A percentile compares a stretch with the other conserved stretches of the same genome.
phyloP scores from a whole-genome alignment of 2,113 vertebrate genomes.

The Takifugu flavidus region DNA sequence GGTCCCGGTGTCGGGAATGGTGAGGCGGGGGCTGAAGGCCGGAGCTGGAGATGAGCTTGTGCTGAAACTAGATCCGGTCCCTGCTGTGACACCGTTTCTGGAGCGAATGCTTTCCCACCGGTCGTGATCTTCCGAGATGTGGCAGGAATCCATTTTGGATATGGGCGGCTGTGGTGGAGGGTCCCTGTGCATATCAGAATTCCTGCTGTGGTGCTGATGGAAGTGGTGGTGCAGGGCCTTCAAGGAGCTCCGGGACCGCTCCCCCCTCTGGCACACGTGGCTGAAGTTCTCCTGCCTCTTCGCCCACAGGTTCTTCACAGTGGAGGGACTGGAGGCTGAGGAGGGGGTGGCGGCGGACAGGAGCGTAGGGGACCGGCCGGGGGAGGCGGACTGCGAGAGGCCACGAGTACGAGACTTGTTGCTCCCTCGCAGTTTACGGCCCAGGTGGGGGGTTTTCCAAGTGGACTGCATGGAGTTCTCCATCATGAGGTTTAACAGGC shows the following conservation, averaged over 20 bases:
- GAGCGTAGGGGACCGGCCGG: conserved; percentile 13
- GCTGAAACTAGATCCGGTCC: conserved; percentile 41
- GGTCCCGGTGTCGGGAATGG: conserved; percentile 57
- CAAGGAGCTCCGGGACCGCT: conserved; percentile 42
- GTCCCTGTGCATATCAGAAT: conserved; percentile 49
- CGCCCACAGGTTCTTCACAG: conserved; percentile 32
- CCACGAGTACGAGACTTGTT: conserved; percentile 76
- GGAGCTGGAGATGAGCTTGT: conserved; percentile 39
- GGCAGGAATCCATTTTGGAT: conserved; percentile 80
- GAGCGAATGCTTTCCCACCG: conserved; percentile 33
- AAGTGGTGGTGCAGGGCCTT: conserved; percentile 49
- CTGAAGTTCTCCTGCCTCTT: conserved; percentile 43
- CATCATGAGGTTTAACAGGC: conserved; percentile 93
- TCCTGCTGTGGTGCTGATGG: conserved; percentile 57
- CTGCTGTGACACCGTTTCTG: conserved; percentile 34
- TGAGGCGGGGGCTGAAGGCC: conserved; percentile 68
- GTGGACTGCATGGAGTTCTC: conserved; percentile 88
- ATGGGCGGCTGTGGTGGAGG: conserved; percentile 75
- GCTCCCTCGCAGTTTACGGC: conserved; percentile 79
- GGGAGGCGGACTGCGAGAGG: conserved; percentile 45
- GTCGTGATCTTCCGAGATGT: conserved; percentile 67
- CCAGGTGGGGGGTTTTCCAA: conserved; percentile 84
- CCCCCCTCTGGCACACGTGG: conserved; percentile 42
- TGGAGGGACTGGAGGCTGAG: conserved; percentile 33
- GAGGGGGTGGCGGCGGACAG: conserved; percentile 25